Base-by-base conservation (phyloP, 2,888 invertebrate genomes). In the Tryphoninae sp. region DNA sequence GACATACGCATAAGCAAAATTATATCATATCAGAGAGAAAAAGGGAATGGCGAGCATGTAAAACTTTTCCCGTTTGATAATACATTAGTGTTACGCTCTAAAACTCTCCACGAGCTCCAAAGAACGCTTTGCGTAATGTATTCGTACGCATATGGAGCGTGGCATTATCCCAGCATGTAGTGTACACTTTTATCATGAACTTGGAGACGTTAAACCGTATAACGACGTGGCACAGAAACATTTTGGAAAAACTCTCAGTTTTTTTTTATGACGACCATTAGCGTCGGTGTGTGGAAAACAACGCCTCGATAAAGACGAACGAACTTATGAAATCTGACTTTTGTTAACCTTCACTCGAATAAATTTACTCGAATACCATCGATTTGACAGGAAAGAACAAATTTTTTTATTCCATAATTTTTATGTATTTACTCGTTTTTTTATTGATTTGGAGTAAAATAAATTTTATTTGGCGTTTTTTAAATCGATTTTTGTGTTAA, bases 41-140 rank as follows among this genome's bases (percentile, higher is more conserved):
- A 19, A 65, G 59, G 9, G 61, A 68, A 19, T n/a, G 45, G 6
- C 16, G n/a, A 49, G 8, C 42, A 59, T 23, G 65, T 71, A 59
- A 71, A 77, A 71, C 11, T 51, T 59, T 69, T 65, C 16, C 51
- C 59, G 42, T 51, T 75, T 69, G 55, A 79, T 64, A 74, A 23
- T 73, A 59, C 51, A 53, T 19, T 58, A 23, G 68, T 55, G 26
- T 33, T 59, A n/a, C 19, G 22, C 26, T 23, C 58, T 68, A 42
- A 68, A 40, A 68, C 23, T 16, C 23, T 42, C 45, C 13, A n/a
- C 33, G 16, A 71, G 53, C 65, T 65, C 62, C 33, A 45, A 53
- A 55, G 23, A 72, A 78, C 33, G 22, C 64, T 73, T 65, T 65
- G 55, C 77, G 61, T 72, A 77, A 77, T 77, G 26, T 81, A 81